Evolutionary conservation across 2,113 vertebrate species (phyloP), one percentile per base, ranked within the genome.

Genomic region (Tautogolabrus adspersus): DNA sequence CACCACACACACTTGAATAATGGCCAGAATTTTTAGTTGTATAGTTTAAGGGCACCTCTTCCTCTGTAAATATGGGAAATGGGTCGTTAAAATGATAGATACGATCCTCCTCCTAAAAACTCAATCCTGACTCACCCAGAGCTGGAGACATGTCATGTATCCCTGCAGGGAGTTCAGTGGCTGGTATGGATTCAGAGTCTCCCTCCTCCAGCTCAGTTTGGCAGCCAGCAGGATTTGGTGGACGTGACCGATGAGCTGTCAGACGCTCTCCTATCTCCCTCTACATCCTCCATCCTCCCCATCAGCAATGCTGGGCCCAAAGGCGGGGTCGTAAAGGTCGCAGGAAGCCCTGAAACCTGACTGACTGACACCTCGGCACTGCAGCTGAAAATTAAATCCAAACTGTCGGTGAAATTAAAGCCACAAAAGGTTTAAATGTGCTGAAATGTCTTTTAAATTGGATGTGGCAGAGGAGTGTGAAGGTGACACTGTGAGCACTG

Each of bases 181-280:
- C 59, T 54, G 61, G 49, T 26, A 49, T 55, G 71, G 64, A 82
- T 72, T 84, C 52, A 56, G 21, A 37, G 66, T 66, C 30, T 34
- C 30, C 62, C 56, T 75, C 66, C 73, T 69, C 38, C 1, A 15
- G 46, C 61, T 85, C 52, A 18, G 10, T 79, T 71, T 80, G 74
- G 71, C 52, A 15, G 66, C 10, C 6, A 18, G 47, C 47, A 49
- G 47, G 15, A 19, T 46, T 46, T 49, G 66, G 62, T 70, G 60
- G 67, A 79, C 21, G 21, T 89, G 86, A 85, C 67, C 68, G 66
- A 84, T 87, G 87, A 89, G 90, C 79, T 87, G 85, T 80, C 87
- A 72, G 70, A 66, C 30, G 10, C 49, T 51, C 76, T 72, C 54
- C 66, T 64, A 30, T 79, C 30, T 34, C 30, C 77, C 46, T 46